These are phyloP conservation scores for Caenorhabditis afra DNA, from an alignment of 2,888 invertebrate genomes.

Conservation along the genomic window DNA sequence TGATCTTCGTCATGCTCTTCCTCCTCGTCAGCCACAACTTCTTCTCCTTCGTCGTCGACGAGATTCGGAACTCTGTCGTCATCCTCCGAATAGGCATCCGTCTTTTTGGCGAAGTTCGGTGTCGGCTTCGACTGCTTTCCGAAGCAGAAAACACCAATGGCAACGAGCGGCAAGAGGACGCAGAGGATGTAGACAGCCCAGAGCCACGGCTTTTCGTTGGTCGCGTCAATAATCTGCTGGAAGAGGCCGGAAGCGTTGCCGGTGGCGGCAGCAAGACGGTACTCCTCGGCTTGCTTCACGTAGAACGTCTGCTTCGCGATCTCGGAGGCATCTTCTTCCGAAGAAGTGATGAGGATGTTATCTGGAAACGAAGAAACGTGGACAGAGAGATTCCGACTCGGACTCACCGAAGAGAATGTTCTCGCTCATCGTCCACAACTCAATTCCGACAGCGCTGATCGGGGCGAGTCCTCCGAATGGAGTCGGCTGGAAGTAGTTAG, in stretches of 20 bases:
- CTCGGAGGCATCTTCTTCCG: slow-evolving; percentile 86
- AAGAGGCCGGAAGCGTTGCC: slow-evolving; percentile 66
- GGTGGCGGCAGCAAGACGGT: slow-evolving; percentile 57
- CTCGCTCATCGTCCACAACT: slow-evolving; percentile 98
- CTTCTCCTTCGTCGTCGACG: slow-evolving; percentile 70
- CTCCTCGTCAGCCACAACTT: slow-evolving; percentile 16
- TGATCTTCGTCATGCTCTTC: slow-evolving; percentile 17
- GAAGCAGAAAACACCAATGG: slow-evolving; percentile 90
- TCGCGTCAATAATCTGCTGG: slow-evolving; percentile 69
- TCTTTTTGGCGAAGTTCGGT: slow-evolving; percentile 84
- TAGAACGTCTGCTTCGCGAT: slow-evolving; percentile 91
- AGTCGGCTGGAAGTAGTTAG: slow-evolving; percentile 94
- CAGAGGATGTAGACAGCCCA: slow-evolving; percentile 90
- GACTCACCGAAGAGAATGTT: slow-evolving; percentile 90
- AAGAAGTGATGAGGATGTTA: slow-evolving; percentile 93
- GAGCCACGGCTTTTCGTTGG: slow-evolving; percentile 88
- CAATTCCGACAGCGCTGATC: slow-evolving; percentile 89
- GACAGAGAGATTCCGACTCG: no score
- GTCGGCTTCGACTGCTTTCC: slow-evolving; percentile 71
- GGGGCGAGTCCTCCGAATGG: slow-evolving; percentile 82
- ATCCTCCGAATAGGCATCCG: slow-evolving; percentile 86
- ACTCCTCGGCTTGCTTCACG: slow-evolving; percentile 85
- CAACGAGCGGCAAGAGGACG: slow-evolving; percentile 88
- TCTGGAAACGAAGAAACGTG: slow-evolving; percentile 50
- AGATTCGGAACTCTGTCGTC: slow-evolving; percentile 81